Evolutionary conservation across 2,888 invertebrate species (phyloP), one percentile per base, ranked within the genome.

Genomic region (Drosophila nr. perissopoda): DNA sequence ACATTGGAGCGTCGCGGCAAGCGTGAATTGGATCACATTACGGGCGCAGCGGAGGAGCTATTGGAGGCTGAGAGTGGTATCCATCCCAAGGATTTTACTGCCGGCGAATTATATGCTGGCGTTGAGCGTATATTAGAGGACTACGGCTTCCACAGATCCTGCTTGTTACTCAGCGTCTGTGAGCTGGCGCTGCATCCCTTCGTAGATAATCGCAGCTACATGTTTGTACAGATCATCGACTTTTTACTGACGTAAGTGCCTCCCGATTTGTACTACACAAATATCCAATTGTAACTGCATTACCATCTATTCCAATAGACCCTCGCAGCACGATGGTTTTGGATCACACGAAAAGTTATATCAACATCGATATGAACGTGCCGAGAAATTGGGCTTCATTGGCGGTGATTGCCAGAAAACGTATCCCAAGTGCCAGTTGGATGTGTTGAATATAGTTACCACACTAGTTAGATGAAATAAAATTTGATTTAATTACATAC

Each of bases 231-330:
- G 92, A 92, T 96, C 36, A 93, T 96, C 52, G 94, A 94, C 62
- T 95, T 95, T 83, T 91, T 96, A 56, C 94, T 96, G 57, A 96
- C 96, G 96, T 96, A 93, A 94, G 95, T 86, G 25, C 1, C 18
- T 34, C 13, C 1, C 0, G 13, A 1, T 38, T 18, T 29, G 16
- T 27, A n/a, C 10, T n/a, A 58, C 2, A 13, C 4, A 60, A n/a
- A 46, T 16, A 51, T 27, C 53, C n/a, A 11, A 58, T 61, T 2
- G 7, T 51, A 10, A 34, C 10, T 34, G 21, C 2, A 40, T 42
- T 33, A 4, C 4, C 6, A 16, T 36, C 10, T 58, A 54, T 62
- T 53, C 65, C 91, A 91, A 63, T 71, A 94, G 94, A 48, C 94
- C 94, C 8, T 93, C 94, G 5, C 89, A 91, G 25, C 95, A 95